Evolutionary conservation across 2,888 invertebrate species (phyloP), one percentile per base, ranked within the genome.

Genomic region (Troides helena): DNA sequence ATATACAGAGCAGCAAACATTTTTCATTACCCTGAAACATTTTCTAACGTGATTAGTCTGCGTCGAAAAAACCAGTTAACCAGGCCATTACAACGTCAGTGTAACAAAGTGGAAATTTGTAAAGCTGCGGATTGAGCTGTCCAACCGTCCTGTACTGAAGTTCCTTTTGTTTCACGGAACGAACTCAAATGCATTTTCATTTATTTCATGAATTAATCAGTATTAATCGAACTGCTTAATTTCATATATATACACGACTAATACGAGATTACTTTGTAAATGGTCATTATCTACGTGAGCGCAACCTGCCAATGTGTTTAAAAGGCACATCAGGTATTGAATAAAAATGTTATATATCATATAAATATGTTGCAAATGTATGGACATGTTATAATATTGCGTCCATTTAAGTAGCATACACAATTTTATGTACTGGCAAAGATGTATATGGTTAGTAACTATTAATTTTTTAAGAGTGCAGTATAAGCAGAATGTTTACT

Each of bases 71-170:
- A 62, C 62, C 43, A 63, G 30, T 53, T 63, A 63, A 56, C 64
- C 64, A 56, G 30, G 56, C 64, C 21, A 65, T 65, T 65, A 65
- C 39, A 25, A 25, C 46, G 65, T 50, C 65, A 59, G 59, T 12
- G 46, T 60, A 66, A 46, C 23, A 59, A 66, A 59, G 65, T 59
- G 59, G 59, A 59, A 66, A 59, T 66, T 66, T 66, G 65, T 66
- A 50, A 66, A 66, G 59, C 59, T 39, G 65, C 65, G 43, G 65
- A 65, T 65, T 58, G 65, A 43, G 58, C 58, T 65, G 65, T 65
- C 65, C 58, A 43, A 17, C 57, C 62, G 23, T 12, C 25, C n/a
- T n/a, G 18, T 18, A 53, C 53, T n/a, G 53, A 53, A 7, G 53
- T 18, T 53, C 53, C n/a, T 53, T n/a, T 18, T 53, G 53, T n/a